phyloP scores from a whole-genome alignment of 2,888 invertebrate genomes.

The Stenolophus ochropezus region DNA sequence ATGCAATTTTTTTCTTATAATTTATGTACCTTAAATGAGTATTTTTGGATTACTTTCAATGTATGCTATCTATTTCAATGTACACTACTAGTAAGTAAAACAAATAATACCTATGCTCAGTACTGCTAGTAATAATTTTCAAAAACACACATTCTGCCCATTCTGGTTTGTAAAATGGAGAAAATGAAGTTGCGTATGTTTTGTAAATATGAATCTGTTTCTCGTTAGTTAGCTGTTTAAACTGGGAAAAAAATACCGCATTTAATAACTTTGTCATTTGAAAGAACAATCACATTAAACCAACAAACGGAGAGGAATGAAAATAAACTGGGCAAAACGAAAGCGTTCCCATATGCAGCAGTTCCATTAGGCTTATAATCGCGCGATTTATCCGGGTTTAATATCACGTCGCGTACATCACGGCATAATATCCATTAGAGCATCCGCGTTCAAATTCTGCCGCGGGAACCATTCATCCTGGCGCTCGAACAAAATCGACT shows the following conservation, averaged over 20 bases:
- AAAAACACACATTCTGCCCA: too few species aligned
- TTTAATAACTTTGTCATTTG: not conserved
- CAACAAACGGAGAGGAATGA: not conserved
- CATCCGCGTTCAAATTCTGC: constrained; percentile 10
- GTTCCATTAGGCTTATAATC: constrained; percentile 2
- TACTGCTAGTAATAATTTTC: too few species aligned
- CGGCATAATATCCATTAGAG: constrained; percentile 22
- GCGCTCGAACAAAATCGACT: constrained; percentile 11
- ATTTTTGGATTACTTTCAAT: too few species aligned
- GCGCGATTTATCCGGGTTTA: constrained; percentile 14
- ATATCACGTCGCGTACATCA: constrained; percentile 24
- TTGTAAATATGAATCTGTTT: not conserved
- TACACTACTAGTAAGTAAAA: too few species aligned
- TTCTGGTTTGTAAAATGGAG: not conserved
- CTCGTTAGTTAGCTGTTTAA: not conserved
- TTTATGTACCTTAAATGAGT: too few species aligned
- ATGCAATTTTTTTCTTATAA: too few species aligned
- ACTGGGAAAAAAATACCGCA: not conserved
- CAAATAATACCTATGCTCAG: too few species aligned
- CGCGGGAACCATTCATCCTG: constrained; percentile 2
- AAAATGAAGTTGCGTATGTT: not conserved
- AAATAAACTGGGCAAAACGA: constrained; percentile 5
- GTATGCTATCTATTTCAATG: too few species aligned
- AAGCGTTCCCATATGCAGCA: not conserved
- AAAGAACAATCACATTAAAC: constrained; percentile 23